These are phyloP conservation scores for Rhinichthys klamathensis DNA, from an alignment of 2,113 vertebrate species.

Conservation along the genomic window DNA sequence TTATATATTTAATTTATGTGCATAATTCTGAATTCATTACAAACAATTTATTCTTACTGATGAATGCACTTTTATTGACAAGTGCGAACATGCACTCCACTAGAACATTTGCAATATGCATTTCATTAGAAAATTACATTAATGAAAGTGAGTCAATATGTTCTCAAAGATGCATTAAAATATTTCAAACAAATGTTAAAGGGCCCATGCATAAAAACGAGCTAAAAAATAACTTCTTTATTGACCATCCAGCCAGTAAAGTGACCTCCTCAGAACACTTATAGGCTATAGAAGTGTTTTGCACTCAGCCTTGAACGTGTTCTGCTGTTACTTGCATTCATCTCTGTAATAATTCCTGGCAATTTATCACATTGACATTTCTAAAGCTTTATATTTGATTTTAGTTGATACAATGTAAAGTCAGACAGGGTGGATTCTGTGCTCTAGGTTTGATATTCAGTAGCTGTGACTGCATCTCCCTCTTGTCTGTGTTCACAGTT, in stretches of 20 bases:
- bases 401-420: background rate
- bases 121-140: background rate
- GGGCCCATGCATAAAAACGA: background rate
- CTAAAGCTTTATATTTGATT: background rate
- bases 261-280: slow-evolving; percentile 5
- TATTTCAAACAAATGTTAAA: background rate
- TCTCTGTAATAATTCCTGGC: background rate
- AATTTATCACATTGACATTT: background rate
- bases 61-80: background rate
- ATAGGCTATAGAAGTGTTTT: background rate
- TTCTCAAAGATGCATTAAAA: background rate
- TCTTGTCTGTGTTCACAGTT: slow-evolving; percentile 7
- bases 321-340: background rate
- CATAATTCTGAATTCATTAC: background rate
- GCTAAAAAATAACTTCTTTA: background rate
- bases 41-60: background rate
- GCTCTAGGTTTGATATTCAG: slow-evolving; percentile 23
- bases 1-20: background rate
- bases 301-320: background rate
- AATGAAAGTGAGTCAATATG: background rate
- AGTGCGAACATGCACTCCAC: background rate
- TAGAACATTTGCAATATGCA: background rate
- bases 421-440: background rate
- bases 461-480: slow-evolving; percentile 4
- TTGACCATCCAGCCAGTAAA: background rate